Base-by-base conservation (phyloP, 2,888 invertebrate genomes). In the Pandemis heparana region DNA sequence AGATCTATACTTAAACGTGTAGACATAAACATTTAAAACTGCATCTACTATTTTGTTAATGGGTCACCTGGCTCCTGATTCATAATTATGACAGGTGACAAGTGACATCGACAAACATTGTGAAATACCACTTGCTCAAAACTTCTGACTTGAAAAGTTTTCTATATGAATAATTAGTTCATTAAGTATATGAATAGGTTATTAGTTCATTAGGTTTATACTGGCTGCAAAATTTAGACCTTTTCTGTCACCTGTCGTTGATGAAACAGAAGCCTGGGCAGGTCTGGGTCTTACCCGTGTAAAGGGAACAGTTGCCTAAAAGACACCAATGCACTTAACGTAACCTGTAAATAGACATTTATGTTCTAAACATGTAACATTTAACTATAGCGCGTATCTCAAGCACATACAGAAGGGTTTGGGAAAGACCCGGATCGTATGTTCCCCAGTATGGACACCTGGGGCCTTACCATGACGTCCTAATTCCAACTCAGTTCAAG, bases 291-390 rank as follows among this genome's bases (percentile, higher is more conserved):
- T 72, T 67, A 62, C 72, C 67, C 12, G 23, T 67, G 5, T 39
- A 43, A 48, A 39, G 16, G 39, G 23, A 51, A 60, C 60, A 66
- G 46, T 66, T 23, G 51, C 61, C 12, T 18, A 66, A 41, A 18
- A 61, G 41, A 71, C 61, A 71, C 51, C 53, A 9, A 53, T 53
- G 71, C 71, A 53, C 41, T 60, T 56, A 71, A 23, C 39, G 32
- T 67, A 51, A 66, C 41, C 66, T 66, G 65, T 71, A 72, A 38
- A 72, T 62, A 72, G 72, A 72, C 72, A 71, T 66, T 53, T 32
- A 71, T 41, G 56, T 38, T 65, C 66, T 71, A 71, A 64, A 70
- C 60, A 70, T 65, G 43, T 38, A 65, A 74, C 74, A 70, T 74
- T 74, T 61, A 74, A n/a, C 32, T 53, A 53, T 61, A 71, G 60